Conservation (phyloP, 2,113 vertebrate species). For the Chaenocephalus aceratus region DNA sequence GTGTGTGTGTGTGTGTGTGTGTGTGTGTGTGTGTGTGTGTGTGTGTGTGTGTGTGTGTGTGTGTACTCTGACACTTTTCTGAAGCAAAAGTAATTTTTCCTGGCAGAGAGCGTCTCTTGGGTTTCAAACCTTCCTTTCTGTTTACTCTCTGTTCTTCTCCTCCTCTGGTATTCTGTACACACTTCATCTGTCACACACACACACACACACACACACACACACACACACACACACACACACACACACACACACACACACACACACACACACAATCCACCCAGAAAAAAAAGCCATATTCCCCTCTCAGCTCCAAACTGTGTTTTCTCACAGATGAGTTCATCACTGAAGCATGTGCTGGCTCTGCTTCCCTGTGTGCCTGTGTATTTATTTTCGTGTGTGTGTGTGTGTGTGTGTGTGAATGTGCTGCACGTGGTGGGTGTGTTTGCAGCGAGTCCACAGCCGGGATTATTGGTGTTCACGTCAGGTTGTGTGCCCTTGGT, state of each 20-base stretch:
- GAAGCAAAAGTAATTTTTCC: conserved; percentile 32
- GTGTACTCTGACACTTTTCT: conserved; percentile 31
- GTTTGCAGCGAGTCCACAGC: conserved; percentile 18
- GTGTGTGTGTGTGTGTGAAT: neutral
- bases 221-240: too few species aligned
- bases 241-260: neutral
- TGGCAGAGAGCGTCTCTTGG: conserved; percentile 26
- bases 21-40: neutral
- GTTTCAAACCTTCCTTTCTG: conserved; percentile 26
- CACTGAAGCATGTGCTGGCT: conserved; percentile 35
- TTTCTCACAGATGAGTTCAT: conserved; percentile 52
- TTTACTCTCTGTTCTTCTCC: conserved; percentile 10
- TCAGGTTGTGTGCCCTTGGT: conserved; percentile 51
- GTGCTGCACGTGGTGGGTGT: conserved; percentile 16
- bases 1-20: conserved; percentile 5
- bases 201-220: too few species aligned
- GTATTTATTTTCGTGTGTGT: neutral
- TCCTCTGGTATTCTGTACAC: neutral
- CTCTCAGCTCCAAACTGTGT: conserved; percentile 20
- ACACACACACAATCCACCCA: conserved; percentile 18
- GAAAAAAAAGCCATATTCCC: neutral
- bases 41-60: too few species aligned
- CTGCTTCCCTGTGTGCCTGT: conserved; percentile 8
- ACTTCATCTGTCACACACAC: neutral
- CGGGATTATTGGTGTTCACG: conserved; percentile 40